A percentile compares a stretch with the other conserved stretches of the same genome.
Evolutionary conservation across 1,140 invertebrate species (phyloP).

Genomic region (Ericerus pela): DNA sequence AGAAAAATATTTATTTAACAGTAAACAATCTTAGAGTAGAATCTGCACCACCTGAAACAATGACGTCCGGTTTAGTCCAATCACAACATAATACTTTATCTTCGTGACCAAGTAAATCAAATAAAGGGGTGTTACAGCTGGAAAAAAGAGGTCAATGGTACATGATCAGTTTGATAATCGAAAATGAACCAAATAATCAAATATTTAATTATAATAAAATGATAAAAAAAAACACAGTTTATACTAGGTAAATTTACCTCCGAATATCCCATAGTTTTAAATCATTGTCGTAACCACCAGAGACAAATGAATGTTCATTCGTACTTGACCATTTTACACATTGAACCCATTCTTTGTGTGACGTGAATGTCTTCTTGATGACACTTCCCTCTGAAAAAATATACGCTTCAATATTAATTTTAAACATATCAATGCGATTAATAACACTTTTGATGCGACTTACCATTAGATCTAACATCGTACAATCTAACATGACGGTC

Average conservation of each 20-base stretch:
- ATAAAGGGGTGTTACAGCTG: conserved; percentile 81
- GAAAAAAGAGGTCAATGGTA: too few species aligned
- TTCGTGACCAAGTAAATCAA: conserved; percentile 82
- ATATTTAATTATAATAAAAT: too few species aligned
- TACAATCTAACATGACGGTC: conserved; percentile 75
- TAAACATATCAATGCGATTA: not conserved
- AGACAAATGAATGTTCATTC: conserved; percentile 75
- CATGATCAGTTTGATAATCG: too few species aligned
- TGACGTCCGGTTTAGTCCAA: conserved; percentile 74
- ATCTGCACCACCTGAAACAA: conserved; percentile 85
- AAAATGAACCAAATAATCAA: too few species aligned
- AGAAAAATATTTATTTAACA: conserved; percentile 40
- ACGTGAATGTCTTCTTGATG: conserved; percentile 74
- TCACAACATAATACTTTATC: conserved; percentile 88
- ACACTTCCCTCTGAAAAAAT: conserved; percentile 55
- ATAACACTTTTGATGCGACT: conserved; percentile 18
- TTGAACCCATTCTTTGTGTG: conserved; percentile 84
- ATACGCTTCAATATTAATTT: not conserved
- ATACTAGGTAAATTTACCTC: conserved; percentile 55
- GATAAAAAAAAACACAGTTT: too few species aligned
- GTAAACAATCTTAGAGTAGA: conserved; percentile 85
- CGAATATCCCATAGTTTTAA: conserved; percentile 93
- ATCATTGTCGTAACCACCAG: conserved; percentile 76
- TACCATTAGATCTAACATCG: conserved; percentile 76
- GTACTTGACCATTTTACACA: conserved; percentile 77